These are phyloP conservation scores for Drosophila sp. DNA, from an alignment of 1,140 invertebrate species.

Conservation along the genomic window DNA sequence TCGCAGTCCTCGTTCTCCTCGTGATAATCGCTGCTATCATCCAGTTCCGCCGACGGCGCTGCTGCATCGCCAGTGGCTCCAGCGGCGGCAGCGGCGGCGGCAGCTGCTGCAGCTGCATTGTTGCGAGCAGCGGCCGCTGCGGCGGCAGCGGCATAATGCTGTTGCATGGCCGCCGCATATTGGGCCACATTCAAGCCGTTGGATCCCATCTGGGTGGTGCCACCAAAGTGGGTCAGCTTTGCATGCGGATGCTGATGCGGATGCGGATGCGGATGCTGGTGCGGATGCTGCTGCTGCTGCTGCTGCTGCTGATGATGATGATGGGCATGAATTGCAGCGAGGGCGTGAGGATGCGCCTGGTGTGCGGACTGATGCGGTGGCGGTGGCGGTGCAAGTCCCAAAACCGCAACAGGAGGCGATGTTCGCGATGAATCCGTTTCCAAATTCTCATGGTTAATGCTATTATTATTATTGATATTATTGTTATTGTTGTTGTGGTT, in stretches of 20 bases:
- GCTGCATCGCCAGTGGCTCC: conserved; percentile 9
- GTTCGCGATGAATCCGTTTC: conserved; percentile 32
- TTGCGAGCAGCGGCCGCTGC: conserved; percentile 71
- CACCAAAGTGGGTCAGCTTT: conserved; percentile 44
- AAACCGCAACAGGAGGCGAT: conserved; percentile 13
- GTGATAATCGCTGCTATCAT: conserved; percentile 81
- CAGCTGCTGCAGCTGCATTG: conserved; percentile 62
- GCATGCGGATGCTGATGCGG: conserved; percentile 46
- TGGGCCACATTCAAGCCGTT: conserved; percentile 78
- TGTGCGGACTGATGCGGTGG: conserved; percentile 27
- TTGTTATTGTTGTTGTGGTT: conserved; percentile 44
- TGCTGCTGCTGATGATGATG: conserved; percentile 23
- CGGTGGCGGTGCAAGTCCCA: conserved; percentile 35
- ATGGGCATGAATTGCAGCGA: conserved; percentile 18
- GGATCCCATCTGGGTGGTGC: conserved; percentile 59
- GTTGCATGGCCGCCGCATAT: conserved; percentile 80
- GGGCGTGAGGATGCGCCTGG: conserved; percentile 32
- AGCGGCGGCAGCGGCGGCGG: conserved; percentile 41
- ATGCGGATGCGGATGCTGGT: conserved; percentile 39
- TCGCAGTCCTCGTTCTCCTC: conserved; percentile 83
- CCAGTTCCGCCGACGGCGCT: conserved; percentile 50
- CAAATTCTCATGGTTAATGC: conserved; percentile 44
- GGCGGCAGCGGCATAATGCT: conserved; percentile 77
- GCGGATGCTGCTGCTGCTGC: too few relatives aligned
- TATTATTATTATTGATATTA: conserved; percentile 36